These are phyloP conservation scores for Carcina quercana DNA, from an alignment of 2,888 invertebrate species.

Conservation along the genomic window DNA sequence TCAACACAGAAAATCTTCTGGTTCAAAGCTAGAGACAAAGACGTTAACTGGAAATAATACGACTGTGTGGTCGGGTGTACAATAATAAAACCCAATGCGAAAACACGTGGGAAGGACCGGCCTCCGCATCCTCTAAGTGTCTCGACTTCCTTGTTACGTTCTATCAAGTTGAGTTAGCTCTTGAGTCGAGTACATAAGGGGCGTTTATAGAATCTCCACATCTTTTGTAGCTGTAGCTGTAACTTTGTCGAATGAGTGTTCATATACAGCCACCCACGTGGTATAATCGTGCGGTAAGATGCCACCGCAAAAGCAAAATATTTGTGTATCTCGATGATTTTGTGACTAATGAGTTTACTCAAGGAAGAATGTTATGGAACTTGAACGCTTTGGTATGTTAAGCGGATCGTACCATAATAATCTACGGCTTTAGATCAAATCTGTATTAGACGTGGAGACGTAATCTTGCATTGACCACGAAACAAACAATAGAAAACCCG, in stretches of 20 bases:
- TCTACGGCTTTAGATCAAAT: no score
- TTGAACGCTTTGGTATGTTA: no score
- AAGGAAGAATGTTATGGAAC: no score
- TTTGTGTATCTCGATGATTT: background rate
- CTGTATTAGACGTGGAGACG: no score
- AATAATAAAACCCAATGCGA: slow-evolving; percentile 18
- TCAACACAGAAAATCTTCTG: no score
- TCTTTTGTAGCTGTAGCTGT: slow-evolving; percentile 5
- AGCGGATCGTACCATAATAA: no score
- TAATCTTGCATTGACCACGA: no score
- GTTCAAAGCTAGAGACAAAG: no score
- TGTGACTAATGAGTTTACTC: slow-evolving; percentile 1
- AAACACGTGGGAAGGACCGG: slow-evolving; percentile 43
- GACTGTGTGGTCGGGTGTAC: slow-evolving; percentile 24
- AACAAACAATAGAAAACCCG: no score
- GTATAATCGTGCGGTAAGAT: slow-evolving; percentile 2
- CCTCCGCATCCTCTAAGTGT: slow-evolving; percentile 27
- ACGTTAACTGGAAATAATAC: no score
- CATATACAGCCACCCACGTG: slow-evolving; percentile 14
- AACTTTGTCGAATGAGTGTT: slow-evolving; percentile 7
- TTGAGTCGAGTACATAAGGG: background rate
- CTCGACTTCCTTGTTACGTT: background rate
- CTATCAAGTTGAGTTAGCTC: background rate
- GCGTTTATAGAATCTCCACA: background rate
- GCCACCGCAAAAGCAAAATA: slow-evolving; percentile 1